Base-by-base conservation (phyloP, 2,113 vertebrate genomes). In the Lonchura striata region DNA sequence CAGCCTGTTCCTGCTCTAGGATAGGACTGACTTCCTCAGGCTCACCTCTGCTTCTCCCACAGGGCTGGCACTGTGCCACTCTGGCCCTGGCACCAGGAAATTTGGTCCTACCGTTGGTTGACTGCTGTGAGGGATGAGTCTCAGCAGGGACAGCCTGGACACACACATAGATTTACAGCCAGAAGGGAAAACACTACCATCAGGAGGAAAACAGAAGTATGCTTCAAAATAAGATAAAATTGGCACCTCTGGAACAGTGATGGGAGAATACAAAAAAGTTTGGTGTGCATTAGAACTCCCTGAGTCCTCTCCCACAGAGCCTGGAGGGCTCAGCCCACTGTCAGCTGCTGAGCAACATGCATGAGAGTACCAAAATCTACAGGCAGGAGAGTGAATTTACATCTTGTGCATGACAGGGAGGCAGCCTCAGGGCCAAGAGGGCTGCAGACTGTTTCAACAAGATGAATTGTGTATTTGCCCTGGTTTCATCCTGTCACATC, bases 331-430 rank as follows among this genome's bases (percentile, higher is more conserved):
- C 69, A 82, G 64, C 50, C 47, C 37, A 15, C 20, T 28, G 0
- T 5, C 69, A 44, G 4, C 44, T 3, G 3, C 44, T 2, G 10
- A 42, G 61, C 0, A 2, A 11, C 5, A 4, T 0, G 0, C 5
- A 4, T 0, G 0, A n/a, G 31, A 65, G 15, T n/a, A 4, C 3
- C 41, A 44, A 22, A 71, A 49, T 4, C 6, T 42, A 15, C 24
- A n/a, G 77, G 65, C 65, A 70, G 49, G 13, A 27, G 46, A 21
- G 17, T 21, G 61, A 37, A 9, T 16, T 37, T 9, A 9, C 37
- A 7, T 11, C 21, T 24, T n/a, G 44, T 8, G 4, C 20, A 22
- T 13, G 24, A 13, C 14, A 4, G 11, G 4, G 13, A 15, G 18
- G 30, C 13, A 65, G 28, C 10, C 20, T 23, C 50, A 5, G 42